A percentile compares a stretch with the other conserved stretches of the same genome.
phyloP scores from a whole-genome alignment of 2,888 invertebrate species.

The Heliconius ethilla region DNA sequence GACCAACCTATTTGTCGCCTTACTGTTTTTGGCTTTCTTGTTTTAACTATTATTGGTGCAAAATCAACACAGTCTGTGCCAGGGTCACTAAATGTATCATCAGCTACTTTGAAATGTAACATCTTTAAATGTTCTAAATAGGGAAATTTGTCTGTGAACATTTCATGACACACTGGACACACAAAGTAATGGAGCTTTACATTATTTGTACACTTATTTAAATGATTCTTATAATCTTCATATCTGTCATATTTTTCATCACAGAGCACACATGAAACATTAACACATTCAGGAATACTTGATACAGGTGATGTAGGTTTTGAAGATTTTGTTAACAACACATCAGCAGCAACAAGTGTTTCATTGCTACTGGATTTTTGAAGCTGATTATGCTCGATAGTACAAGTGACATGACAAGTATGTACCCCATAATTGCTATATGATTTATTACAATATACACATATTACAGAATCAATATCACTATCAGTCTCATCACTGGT shows the following conservation, averaged over 20 bases:
- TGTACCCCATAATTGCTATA: constrained; percentile 69
- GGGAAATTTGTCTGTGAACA: constrained; percentile 65
- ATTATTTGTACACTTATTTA: constrained; percentile 75
- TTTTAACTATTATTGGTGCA: constrained; percentile 69
- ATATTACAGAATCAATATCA: constrained; percentile 75
- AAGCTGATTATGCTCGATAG: constrained; percentile 69
- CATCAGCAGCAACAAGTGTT: constrained; percentile 71
- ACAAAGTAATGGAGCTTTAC: constrained; percentile 76
- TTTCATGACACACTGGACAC: constrained; percentile 76
- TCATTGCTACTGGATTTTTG: constrained; percentile 73
- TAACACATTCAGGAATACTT: constrained; percentile 50
- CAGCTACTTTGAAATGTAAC: constrained; percentile 58
- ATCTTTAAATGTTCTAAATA: constrained; percentile 72
- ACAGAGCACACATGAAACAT: constrained; percentile 73
- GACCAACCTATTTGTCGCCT: constrained; percentile 79
- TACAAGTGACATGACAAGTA: constrained; percentile 71
- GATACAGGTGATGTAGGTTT: constrained; percentile 48
- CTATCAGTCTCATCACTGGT: constrained; percentile 77
- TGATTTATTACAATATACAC: constrained; percentile 72
- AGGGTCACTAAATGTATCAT: constrained; percentile 52
- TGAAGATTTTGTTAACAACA: constrained; percentile 32
- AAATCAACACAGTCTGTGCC: constrained; percentile 73
- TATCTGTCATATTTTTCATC: constrained; percentile 71
- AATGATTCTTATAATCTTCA: constrained; percentile 68
- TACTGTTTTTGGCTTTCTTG: constrained; percentile 67